phyloP scores from a whole-genome alignment of 1,140 invertebrate species.

The Caerostris extrusa region DNA sequence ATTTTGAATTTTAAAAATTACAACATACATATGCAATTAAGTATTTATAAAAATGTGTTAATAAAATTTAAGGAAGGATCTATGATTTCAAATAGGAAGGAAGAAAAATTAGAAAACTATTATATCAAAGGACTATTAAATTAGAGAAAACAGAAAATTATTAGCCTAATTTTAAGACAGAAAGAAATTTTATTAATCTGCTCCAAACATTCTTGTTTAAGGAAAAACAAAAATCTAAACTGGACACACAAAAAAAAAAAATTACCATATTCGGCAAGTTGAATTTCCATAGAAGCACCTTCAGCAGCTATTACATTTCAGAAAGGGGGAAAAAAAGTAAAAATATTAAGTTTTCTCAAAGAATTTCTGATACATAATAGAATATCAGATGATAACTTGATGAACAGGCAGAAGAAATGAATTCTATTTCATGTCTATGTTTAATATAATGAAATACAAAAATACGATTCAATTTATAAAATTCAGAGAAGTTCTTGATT shows the following conservation, averaged over 20 bases:
- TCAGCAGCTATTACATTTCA: slow-evolving; percentile 50
- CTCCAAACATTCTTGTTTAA: background rate
- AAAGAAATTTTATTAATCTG: background rate
- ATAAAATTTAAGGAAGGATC: background rate
- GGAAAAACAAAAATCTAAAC: slow-evolving; percentile 6
- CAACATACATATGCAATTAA: too few species aligned
- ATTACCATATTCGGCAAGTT: slow-evolving; percentile 75
- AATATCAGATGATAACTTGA: background rate
- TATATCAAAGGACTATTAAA: background rate
- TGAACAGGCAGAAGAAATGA: background rate
- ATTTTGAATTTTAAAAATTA: background rate
- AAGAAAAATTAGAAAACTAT: background rate
- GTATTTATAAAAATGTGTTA: background rate
- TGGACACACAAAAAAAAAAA: slow-evolving; percentile 47
- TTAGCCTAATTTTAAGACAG: background rate
- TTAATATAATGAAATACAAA: background rate
- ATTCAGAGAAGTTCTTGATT: background rate
- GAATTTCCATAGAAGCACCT: slow-evolving; percentile 59
- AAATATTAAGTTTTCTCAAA: slow-evolving; percentile 42
- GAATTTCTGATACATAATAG: background rate
- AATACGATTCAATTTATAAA: slow-evolving; percentile 35
- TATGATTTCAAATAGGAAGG: background rate
- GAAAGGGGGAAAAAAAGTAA: slow-evolving; percentile 2
- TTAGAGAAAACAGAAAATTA: background rate
- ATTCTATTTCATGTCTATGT: slow-evolving; percentile 4